A percentile compares a stretch with the other conserved stretches of the same genome.
Conservation (phyloP, 2,888 invertebrate genomes). For the Eurois occulta region DNA sequence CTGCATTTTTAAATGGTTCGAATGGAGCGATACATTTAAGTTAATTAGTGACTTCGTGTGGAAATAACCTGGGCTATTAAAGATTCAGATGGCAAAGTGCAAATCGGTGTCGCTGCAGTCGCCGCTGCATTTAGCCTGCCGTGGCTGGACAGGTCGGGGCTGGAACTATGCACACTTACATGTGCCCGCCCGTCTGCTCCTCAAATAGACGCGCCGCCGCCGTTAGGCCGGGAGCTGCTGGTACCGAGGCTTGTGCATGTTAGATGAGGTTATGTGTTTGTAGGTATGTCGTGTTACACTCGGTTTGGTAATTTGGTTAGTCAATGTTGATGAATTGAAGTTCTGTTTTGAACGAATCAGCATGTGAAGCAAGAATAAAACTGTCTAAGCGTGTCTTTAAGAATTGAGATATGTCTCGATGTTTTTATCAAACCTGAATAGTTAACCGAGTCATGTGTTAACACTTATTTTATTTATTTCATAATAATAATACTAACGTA, state of each 20-base stretch:
- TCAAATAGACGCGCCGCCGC: slow-evolving; percentile 77
- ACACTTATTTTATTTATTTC: no score
- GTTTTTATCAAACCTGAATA: background rate
- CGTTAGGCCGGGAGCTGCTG: slow-evolving; percentile 70
- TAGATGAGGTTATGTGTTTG: background rate
- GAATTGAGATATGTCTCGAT: background rate
- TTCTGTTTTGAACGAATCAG: background rate
- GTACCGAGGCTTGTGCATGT: background rate
- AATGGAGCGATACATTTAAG: slow-evolving; percentile 69
- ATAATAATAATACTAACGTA: background rate
- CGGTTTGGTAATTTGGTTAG: no score
- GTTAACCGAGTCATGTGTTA: background rate
- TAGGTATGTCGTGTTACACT: no score
- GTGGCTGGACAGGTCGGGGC: slow-evolving; percentile 75
- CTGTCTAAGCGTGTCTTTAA: background rate
- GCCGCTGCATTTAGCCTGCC: slow-evolving; percentile 83
- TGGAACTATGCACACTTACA: slow-evolving; percentile 68
- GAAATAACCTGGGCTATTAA: slow-evolving; percentile 85
- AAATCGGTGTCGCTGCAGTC: slow-evolving; percentile 86
- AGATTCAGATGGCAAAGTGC: slow-evolving; percentile 87
- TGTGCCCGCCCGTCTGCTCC: slow-evolving; percentile 73
- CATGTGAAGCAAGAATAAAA: background rate
- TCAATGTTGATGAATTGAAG: background rate
- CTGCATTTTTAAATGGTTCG: slow-evolving; percentile 64
- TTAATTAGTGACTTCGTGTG: slow-evolving; percentile 82